phyloP scores from a whole-genome alignment of 2,797 vertebrate species.

The Enteromius thamalakanensis region DNA sequence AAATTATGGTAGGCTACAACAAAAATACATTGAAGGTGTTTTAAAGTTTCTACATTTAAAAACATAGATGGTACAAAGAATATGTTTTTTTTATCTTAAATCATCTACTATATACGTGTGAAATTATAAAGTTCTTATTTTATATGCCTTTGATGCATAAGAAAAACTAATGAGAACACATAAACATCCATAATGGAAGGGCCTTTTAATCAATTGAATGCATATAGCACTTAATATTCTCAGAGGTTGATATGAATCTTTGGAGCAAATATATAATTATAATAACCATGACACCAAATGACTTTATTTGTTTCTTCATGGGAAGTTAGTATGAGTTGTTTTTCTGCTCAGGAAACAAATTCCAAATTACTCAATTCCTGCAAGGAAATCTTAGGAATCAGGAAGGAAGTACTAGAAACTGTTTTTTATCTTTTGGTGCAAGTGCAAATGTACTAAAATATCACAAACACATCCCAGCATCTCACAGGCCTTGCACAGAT shows the following conservation, averaged over 20 bases:
- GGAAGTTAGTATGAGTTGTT: not conserved
- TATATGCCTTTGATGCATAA: not conserved
- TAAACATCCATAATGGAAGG: not conserved
- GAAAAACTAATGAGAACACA: not conserved
- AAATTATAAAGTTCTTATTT: not conserved
- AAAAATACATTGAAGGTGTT: not conserved
- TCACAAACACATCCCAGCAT: not conserved
- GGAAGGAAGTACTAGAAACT: not conserved
- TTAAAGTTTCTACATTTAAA: conserved; percentile 5
- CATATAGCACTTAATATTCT: not conserved
- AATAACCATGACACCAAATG: not conserved
- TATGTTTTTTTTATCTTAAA: not conserved
- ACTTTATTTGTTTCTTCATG: not conserved
- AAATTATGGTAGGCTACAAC: not conserved
- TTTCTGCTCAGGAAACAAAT: not conserved
- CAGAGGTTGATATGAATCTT: not conserved
- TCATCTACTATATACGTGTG: not conserved
- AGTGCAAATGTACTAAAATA: not conserved
- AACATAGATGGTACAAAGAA: not conserved
- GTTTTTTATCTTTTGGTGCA: not conserved
- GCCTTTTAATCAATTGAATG: not conserved
- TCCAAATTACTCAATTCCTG: not conserved
- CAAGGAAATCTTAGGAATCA: not conserved
- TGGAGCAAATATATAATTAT: not conserved
- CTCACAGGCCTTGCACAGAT: not conserved